Evolutionary conservation across 2,888 invertebrate species (phyloP), one percentile per base, ranked within the genome.

Genomic region (Napeogenes inachia): DNA sequence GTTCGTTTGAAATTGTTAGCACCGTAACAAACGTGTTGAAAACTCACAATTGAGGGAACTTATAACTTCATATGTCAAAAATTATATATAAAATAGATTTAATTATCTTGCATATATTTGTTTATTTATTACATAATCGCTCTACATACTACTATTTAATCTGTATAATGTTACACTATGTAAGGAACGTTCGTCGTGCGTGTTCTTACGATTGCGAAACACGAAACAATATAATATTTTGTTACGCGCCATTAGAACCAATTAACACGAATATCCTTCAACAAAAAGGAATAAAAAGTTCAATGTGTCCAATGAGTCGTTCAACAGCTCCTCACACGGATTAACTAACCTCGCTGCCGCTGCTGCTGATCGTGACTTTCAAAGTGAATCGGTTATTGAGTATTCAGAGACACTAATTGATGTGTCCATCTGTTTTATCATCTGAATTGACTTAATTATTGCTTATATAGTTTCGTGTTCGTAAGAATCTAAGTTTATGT

Each of bases 151-250:
- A 50, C 10, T 47, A 47, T 35, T 35, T 35, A 47, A 13, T 13
- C 13, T 13, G 46, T 46, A 13, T 46, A 5, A 46, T 13, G 13
- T 12, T 13, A 13, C 13, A 13, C 21, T 47, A 4, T 13, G 47
- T 47, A 47, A 13, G n/a, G 30, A 50, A 4, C 12, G 2, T 21
- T 6, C 13, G 21, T 13, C 47, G 50, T 50, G 50, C 21, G 30
- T 50, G 30, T 50, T 50, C 30, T 50, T 50, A 50, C 50, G 50
- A 50, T 8, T 8, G 50, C 50, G 10, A 50, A 50, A 30, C 50
- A 50, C 21, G 30, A 50, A n/a, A 50, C 50, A 50, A 30, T 50
- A 4, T 50, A 50, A 30, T 30, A 50, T 5, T 30, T 30, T 50
- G 13, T 50, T 30, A 50, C 50, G 50, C 30, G 30, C 30, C 50